Base-by-base conservation (phyloP, 2,113 vertebrate genomes). In the Baryphthengus martii region DNA sequence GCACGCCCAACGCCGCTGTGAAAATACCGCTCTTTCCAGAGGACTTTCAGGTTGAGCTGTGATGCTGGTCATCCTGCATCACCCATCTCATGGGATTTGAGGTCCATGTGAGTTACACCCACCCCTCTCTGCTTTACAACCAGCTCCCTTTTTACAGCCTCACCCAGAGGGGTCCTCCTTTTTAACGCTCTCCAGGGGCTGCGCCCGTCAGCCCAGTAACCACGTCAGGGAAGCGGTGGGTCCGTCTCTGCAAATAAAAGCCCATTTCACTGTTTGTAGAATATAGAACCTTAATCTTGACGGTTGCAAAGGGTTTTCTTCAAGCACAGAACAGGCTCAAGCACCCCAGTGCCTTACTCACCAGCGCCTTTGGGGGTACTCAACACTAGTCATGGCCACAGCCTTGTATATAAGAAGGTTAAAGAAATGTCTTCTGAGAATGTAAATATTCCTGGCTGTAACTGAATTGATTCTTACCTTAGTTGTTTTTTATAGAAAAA, bases 391-490 rank as follows among this genome's bases (percentile, higher is more conserved):
- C 16, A 53, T 17, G 55, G 45, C 79, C 55, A 67, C 25, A 47
- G 81, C 62, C 80, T 81, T 91, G 68, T 93, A 29, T 11, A 19
- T 35, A 65, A 65, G 62, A 62, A 61, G 53, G 39, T n/a, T 8
- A 50, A 0, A 85, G 33, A 80, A 19, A 40, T 85, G 61, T 63
- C 65, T 94, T 88, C 24, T 50, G 26, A 83, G 42, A 86, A 55
- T 93, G 94, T 93, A 90, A 85, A 83, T 95, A 86, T 39, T 96
- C 31, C 62, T 61, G n/a, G 18, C 61, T 85, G 56, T 81, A 90
- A 65, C 61, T 72, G 50, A 35, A 66, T 6, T 91, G 73, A 88
- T 84, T 78, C 75, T 81, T 79, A 72, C 15, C 6, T 12, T 87
- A 82, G 75, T 15, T 76, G 68, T 39, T 82, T 77, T 63, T 42